Conservation (phyloP, 2,113 vertebrate genomes). For the Ploceus nigricollis region DNA sequence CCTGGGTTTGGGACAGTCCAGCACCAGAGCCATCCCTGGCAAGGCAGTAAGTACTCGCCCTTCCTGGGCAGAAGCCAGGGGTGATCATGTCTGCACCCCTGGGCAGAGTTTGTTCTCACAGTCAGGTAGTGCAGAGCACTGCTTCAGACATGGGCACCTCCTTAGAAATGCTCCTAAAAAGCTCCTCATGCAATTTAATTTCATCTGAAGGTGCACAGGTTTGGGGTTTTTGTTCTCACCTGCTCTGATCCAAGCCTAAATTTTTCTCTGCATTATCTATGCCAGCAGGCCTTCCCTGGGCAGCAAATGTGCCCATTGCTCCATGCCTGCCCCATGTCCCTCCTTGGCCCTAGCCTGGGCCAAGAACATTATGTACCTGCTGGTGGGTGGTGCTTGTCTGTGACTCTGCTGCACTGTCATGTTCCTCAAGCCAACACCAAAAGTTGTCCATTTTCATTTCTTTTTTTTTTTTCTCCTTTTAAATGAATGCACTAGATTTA, state of each 20-base stretch:
- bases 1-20: not conserved
- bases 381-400: not conserved
- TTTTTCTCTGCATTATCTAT: not conserved
- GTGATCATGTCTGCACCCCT: not conserved
- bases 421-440: not conserved
- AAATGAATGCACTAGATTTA: constrained; percentile 18
- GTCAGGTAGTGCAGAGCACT: not conserved
- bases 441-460: not conserved
- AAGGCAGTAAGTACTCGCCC: not conserved
- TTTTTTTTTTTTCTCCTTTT: not conserved
- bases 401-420: not conserved
- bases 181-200: not conserved
- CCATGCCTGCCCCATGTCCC: not conserved
- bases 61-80: not conserved
- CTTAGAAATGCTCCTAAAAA: not conserved
- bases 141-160: not conserved
- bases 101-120: not conserved
- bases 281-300: not conserved
- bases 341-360: not conserved
- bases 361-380: constrained; percentile 43
- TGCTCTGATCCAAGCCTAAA: not conserved
- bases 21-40: not conserved
- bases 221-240: not conserved
- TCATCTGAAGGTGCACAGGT: not conserved
- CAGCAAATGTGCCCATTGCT: not conserved